phyloP scores from a whole-genome alignment of 2,113 vertebrate genomes.

The Emydocephalus ijimae region DNA sequence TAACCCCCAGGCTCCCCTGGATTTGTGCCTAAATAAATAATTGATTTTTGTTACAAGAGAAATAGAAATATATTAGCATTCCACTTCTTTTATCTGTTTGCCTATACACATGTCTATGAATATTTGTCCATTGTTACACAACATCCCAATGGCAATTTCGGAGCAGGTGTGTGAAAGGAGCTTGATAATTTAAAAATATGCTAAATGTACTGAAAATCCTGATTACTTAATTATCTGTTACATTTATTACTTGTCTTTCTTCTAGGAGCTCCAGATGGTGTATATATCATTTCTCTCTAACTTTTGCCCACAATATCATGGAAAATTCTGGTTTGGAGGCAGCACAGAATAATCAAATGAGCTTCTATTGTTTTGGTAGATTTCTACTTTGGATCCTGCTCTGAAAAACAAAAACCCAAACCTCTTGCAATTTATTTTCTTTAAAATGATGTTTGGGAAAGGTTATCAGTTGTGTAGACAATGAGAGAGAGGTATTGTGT shows the following conservation, averaged over 20 bases:
- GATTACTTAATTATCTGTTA: not conserved
- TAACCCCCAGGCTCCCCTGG: not conserved
- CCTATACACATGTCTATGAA: not conserved
- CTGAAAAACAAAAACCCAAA: not conserved
- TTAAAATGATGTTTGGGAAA: not conserved
- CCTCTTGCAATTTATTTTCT: not conserved
- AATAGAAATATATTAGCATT: not conserved
- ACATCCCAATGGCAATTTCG: not conserved
- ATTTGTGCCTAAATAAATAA: not conserved
- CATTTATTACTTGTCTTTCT: not conserved
- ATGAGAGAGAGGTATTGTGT: not conserved
- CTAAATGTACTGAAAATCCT: not conserved
- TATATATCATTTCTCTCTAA: not conserved
- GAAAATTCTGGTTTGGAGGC: not conserved
- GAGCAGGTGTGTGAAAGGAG: not conserved
- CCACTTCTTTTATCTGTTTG: not conserved
- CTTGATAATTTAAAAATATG: not conserved
- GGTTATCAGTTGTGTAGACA: not conserved
- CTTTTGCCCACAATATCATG: not conserved
- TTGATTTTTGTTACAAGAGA: not conserved
- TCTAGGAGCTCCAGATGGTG: not conserved
- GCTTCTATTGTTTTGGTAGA: not conserved
- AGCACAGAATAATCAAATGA: not conserved
- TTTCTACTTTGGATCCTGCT: not conserved
- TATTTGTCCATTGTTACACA: not conserved